Percentiles rank a stretch among this genome's conserved stretches.
phyloP scores from a whole-genome alignment of 2,797 vertebrate species.

The Gambusia yucatana region DNA sequence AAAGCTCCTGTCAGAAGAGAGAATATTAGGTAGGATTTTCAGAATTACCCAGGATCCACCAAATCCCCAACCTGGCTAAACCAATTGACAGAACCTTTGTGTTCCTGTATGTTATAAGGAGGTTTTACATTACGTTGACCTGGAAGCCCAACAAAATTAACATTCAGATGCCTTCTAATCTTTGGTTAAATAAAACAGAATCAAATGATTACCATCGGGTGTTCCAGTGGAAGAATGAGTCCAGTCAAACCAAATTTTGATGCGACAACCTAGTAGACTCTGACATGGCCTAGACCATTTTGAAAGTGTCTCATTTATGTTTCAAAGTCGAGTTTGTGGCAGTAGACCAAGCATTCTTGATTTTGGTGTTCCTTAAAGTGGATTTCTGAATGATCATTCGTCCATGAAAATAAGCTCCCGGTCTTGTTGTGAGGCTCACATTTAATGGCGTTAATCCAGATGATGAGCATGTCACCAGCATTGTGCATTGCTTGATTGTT shows the following conservation, averaged over 20 bases:
- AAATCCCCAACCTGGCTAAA: neutral
- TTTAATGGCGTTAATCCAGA: neutral
- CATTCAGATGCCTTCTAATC: neutral
- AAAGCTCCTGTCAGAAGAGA: neutral
- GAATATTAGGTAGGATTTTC: neutral
- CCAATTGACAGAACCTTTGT: neutral
- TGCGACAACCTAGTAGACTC: neutral
- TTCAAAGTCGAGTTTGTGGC: neutral
- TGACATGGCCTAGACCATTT: neutral
- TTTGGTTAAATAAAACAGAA: neutral
- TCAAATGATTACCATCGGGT: neutral
- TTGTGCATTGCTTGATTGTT: neutral
- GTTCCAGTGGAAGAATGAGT: neutral
- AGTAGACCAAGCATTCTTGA: neutral
- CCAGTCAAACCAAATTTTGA: neutral
- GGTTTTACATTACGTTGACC: neutral
- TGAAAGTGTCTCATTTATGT: neutral
- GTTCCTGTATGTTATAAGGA: neutral
- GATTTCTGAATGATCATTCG: neutral
- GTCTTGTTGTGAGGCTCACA: neutral
- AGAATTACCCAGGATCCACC: neutral
- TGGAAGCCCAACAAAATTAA: neutral
- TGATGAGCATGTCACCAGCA: neutral
- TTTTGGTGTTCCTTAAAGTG: neutral
- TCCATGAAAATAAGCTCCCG: neutral